These are phyloP conservation scores for Eumeta japonica DNA, from an alignment of 1,140 invertebrate genomes.

Conservation along the genomic window DNA sequence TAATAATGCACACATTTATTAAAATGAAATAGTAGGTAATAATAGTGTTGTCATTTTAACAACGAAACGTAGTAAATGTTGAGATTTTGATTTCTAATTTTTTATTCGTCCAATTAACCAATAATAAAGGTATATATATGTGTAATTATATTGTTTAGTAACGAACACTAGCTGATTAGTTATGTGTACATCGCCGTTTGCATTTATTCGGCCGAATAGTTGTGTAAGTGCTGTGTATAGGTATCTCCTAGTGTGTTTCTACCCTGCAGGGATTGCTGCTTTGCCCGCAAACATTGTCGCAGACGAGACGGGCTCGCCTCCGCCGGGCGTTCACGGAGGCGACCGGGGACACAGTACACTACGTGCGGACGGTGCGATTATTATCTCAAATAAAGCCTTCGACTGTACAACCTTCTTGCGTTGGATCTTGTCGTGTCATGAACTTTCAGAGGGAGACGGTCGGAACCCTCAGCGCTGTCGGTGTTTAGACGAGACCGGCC, in stretches of 20 bases:
- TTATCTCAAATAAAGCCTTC: slow-evolving; percentile 22
- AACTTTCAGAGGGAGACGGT: not conserved
- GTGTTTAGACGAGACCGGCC: not conserved
- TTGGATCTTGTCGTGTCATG: not conserved
- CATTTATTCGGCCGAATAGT: too few relatives aligned
- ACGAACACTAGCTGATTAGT: too few relatives aligned
- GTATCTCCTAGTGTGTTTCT: slow-evolving; percentile 32
- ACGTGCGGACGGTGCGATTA: slow-evolving; percentile 80
- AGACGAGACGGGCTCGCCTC: slow-evolving; percentile 76
- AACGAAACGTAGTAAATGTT: too few relatives aligned
- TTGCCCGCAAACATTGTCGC: slow-evolving; percentile 83
- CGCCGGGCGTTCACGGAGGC: slow-evolving; percentile 84
- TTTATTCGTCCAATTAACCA: too few relatives aligned
- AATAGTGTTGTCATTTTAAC: too few relatives aligned
- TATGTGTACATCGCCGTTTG: too few relatives aligned
- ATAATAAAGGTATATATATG: too few relatives aligned
- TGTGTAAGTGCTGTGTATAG: slow-evolving; percentile 49
- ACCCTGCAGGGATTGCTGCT: slow-evolving; percentile 76
- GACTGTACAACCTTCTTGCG: slow-evolving; percentile 40
- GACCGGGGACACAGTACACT: slow-evolving; percentile 81
- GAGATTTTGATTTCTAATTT: too few relatives aligned
- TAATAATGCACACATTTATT: too few relatives aligned
- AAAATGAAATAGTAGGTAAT: too few relatives aligned
- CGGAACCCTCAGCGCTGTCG: not conserved
- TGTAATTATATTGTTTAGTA: too few relatives aligned